Percentiles rank a stretch among this genome's conserved stretches.
phyloP scores from a whole-genome alignment of 1,140 invertebrate genomes.

The Anastatus disparis region DNA sequence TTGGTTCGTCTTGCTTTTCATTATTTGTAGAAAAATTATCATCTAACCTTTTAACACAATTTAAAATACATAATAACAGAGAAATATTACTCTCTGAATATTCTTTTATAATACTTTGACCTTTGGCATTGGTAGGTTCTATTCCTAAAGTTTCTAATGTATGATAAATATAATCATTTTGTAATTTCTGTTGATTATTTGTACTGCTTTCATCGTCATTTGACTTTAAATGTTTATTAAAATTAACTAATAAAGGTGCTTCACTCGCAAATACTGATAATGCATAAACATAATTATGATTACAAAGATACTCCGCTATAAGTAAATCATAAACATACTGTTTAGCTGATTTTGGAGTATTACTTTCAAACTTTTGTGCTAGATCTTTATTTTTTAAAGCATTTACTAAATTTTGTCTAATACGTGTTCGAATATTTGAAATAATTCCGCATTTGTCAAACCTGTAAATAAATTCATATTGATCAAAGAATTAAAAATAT shows the following conservation, averaged over 20 bases:
- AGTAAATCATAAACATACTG: conserved; percentile 64
- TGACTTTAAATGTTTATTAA: conserved; percentile 51
- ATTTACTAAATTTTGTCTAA: conserved; percentile 61
- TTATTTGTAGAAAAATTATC: conserved; percentile 4
- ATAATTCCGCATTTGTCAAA: conserved; percentile 64
- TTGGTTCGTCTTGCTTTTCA: conserved; percentile 23
- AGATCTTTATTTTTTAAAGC: conserved; percentile 59
- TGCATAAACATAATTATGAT: conserved; percentile 61
- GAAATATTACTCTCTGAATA: conserved; percentile 54
- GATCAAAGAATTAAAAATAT: conserved; percentile 21
- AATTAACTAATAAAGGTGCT: conserved; percentile 60
- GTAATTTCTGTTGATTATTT: conserved; percentile 51
- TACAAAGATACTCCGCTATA: conserved; percentile 63
- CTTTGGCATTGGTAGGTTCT: conserved; percentile 49
- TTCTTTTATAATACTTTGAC: conserved; percentile 54
- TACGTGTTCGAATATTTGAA: conserved; percentile 61
- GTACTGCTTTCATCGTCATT: conserved; percentile 12
- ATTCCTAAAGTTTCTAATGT: conserved; percentile 62
- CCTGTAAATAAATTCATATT: conserved; percentile 47
- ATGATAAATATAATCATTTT: conserved; percentile 59
- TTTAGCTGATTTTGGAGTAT: conserved; percentile 56
- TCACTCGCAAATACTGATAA: conserved; percentile 64
- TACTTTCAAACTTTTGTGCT: conserved; percentile 46
- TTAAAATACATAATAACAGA: conserved; percentile 58
- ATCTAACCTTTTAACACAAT: conserved; percentile 46